Evolutionary conservation across 2,113 vertebrate species (phyloP), one percentile per base, ranked within the genome.

Genomic region (Dasyurus viverrinus): DNA sequence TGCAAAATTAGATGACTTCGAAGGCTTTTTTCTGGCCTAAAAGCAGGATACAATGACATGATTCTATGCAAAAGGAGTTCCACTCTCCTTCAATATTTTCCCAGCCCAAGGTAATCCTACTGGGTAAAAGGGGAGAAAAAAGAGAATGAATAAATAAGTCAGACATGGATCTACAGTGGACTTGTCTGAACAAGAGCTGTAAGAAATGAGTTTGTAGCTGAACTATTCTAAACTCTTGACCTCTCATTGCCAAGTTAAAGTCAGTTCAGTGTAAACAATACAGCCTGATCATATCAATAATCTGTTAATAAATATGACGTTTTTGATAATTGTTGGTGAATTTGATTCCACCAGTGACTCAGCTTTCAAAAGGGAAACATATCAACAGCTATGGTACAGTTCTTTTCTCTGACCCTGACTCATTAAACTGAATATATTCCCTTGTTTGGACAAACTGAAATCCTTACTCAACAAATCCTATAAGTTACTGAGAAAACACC

Each of bases 281-380:
- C 1, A 5, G 14, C 12, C 26, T 50, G 24, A 25, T 68, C 54
- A n/a, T 11, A 46, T 60, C 16, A 90, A 55, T 12, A 6, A 52
- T 22, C 94, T 90, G 42, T 16, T 42, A 55, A 60, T 90, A 54
- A 76, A 2, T 36, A 57, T 3, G 2, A 84, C 1, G 12, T 53
- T 9, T 10, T 30, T 0, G 50, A 22, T 42, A 89, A 91, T 54
- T 68, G 60, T 25, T 0, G 2, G 24, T 91, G 68, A 48, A 48
- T 91, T 94, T 48, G 2, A 30, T 54, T 48, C 46, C 89, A 90
- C 0, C 0, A 7, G 84, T 94, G 16, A 89, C 89, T 93, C 54
- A 19, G 50, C 92, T 54, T 96, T 76, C 2, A 50, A 93, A 93
- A 55, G 54, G 91, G 57, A 91, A 95, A 89, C 25, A 22, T 93